A percentile compares a stretch with the other conserved stretches of the same genome.
phyloP scores from a whole-genome alignment of 2,888 invertebrate genomes.

The Drosophila paracracens region DNA sequence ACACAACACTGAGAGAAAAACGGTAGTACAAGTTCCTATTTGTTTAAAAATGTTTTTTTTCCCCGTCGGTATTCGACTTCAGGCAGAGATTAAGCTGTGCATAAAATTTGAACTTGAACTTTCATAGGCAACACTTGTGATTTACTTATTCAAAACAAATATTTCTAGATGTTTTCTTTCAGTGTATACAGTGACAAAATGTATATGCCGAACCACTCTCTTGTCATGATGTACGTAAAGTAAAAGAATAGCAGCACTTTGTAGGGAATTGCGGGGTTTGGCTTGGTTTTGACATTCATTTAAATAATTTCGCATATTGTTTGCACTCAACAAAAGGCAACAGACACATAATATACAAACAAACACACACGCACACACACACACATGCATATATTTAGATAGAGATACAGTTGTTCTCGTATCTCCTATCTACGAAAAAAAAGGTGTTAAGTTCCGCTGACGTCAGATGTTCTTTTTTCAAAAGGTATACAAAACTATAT shows the following conservation, averaged over 20 bases:
- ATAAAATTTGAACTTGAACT: not conserved
- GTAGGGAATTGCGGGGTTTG: not conserved
- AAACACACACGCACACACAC: not conserved
- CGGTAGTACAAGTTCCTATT: not conserved
- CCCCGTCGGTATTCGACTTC: not conserved
- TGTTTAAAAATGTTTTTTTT: no score
- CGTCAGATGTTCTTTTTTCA: constrained; percentile 53
- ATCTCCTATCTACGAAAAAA: constrained; percentile 51
- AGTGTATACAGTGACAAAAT: not conserved
- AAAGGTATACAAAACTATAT: constrained; percentile 17
- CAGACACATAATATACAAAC: constrained; percentile 15
- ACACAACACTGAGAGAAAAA: constrained; percentile 15
- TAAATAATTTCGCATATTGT: constrained; percentile 76
- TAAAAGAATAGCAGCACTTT: constrained; percentile 30
- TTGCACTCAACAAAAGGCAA: constrained; percentile 61
- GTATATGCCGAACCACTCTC: constrained; percentile 44
- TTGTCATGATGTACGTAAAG: constrained; percentile 34
- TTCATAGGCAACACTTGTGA: not conserved
- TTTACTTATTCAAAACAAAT: not conserved
- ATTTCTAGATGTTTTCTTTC: not conserved
- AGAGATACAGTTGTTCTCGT: constrained; percentile 50
- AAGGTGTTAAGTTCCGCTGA: constrained; percentile 71
- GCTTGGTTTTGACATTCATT: constrained; percentile 41
- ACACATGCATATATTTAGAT: not conserved
- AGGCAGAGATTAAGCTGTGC: not conserved